These are phyloP conservation scores for Coryphaenoides rupestris DNA, from an alignment of 2,113 vertebrate species.

Conservation along the genomic window DNA sequence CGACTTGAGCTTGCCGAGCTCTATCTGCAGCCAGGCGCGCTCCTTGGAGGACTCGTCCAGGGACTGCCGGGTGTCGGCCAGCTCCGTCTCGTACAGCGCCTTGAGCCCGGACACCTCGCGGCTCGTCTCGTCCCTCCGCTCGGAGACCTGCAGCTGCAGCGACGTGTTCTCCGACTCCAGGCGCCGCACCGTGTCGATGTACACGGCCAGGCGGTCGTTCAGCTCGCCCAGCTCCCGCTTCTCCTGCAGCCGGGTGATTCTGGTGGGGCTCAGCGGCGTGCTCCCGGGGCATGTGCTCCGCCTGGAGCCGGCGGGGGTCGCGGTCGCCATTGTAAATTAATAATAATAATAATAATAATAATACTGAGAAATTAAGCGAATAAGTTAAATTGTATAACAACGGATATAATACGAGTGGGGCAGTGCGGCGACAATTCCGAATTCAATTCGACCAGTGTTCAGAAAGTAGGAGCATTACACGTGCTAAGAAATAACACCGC, in stretches of 20 bases:
- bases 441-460: too few relatives aligned
- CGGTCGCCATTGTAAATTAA: conserved; percentile 54
- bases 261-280: conserved; percentile 76
- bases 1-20: conserved; percentile 76
- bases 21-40: conserved; percentile 86
- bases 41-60: conserved; percentile 86
- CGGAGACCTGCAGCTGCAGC: conserved; percentile 76
- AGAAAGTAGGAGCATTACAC: too few relatives aligned
- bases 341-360: too few relatives aligned
- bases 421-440: too few relatives aligned
- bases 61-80: conserved; percentile 79
- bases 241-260: conserved; percentile 82
- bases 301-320: conserved; percentile 67
- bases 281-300: conserved; percentile 67
- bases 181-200: conserved; percentile 86
- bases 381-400: conserved; percentile 5
- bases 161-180: conserved; percentile 81
- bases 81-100: conserved; percentile 82
- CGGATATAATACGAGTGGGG: not conserved
- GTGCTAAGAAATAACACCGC: too few relatives aligned
- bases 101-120: conserved; percentile 79
- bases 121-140: conserved; percentile 77
- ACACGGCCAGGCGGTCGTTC: conserved; percentile 86
- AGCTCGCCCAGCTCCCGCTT: conserved; percentile 84
- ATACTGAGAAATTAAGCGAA: conserved; percentile 17